Evolutionary conservation across 2,888 invertebrate species (phyloP), one percentile per base, ranked within the genome.

Genomic region (Pediacus dermestoides): DNA sequence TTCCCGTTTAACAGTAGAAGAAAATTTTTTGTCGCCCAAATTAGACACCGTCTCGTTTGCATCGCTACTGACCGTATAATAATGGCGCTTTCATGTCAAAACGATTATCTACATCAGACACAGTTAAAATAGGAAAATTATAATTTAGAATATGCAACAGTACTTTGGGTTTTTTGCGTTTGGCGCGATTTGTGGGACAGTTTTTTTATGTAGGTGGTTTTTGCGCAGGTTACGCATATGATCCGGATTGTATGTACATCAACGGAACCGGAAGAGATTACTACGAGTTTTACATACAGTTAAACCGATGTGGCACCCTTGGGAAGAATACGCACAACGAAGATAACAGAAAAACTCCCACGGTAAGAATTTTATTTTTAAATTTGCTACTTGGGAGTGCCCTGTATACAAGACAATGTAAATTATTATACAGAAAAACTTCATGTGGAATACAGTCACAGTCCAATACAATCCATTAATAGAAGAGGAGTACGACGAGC

Each of bases 391-490:
- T 16, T 31, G 3, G 23, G 7, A n/a, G 48, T 59, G 66, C 68
- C 67, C 44, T 39, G 37, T 28, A 16, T 3, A 9, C 21, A 15
- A n/a, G 1, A 13, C 6, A 35, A 22, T 37, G 12, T 9, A 21
- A 22, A 36, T 30, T 34, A 30, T 53, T 47, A 60, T 63, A 28
- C 73, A 88, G 88, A 88, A 92, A 78, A 92, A 92, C 67, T 81
- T 92, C 57, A 93, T 93, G 93, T 93, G 92, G 92, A 93, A 93
- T 67, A 93, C 93, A 1, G 87, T 93, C 34, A 93, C 92, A 2
- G 91, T 93, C 34, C 93, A 93, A 66, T 93, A 93, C 70, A 93
- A 92, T 70, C 80, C 91, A 0, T 68, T 93, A 52, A 93, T 93
- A 39, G 93, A 93, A 64, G 93, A 93, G 64, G 93, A 93, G 66